Evolutionary conservation across 2,113 vertebrate genomes (phyloP).

Genomic region (Myiozetetes cayanensis): DNA sequence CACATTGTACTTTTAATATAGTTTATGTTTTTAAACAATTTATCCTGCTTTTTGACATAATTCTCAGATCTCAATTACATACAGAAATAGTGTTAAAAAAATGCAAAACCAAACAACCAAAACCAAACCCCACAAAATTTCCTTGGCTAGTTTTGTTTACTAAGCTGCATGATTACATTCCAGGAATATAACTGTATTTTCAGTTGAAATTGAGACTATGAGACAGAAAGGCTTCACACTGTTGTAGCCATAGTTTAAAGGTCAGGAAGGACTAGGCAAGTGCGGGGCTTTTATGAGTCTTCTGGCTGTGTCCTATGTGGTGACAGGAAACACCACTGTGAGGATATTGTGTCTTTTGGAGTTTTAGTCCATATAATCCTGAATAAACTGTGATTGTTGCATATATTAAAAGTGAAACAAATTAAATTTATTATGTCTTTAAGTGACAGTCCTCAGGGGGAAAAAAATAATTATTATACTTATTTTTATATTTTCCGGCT

Average conservation of each 20-base stretch:
- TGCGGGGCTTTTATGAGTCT: background rate
- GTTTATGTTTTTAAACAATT: background rate
- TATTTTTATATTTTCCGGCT: background rate
- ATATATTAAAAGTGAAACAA: background rate
- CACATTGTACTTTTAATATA: background rate
- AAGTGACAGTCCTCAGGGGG: accelerated
- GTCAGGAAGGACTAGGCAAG: background rate
- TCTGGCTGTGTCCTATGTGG: background rate
- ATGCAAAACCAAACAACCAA: background rate
- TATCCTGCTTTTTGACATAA: background rate
- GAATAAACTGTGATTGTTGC: background rate
- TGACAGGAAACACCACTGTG: background rate
- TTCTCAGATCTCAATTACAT: background rate
- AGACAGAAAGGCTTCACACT: background rate
- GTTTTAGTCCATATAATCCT: background rate
- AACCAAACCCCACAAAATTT: background rate
- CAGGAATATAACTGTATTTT: background rate
- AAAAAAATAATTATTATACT: background rate
- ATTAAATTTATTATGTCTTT: background rate
- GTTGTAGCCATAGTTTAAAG: background rate
- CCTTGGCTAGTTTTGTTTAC: background rate
- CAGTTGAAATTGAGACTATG: background rate
- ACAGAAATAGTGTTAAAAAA: background rate
- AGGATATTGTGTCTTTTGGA: background rate
- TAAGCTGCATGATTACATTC: background rate